phyloP scores from a whole-genome alignment of 1,140 invertebrate genomes.

The Drosophila tropicalis region DNA sequence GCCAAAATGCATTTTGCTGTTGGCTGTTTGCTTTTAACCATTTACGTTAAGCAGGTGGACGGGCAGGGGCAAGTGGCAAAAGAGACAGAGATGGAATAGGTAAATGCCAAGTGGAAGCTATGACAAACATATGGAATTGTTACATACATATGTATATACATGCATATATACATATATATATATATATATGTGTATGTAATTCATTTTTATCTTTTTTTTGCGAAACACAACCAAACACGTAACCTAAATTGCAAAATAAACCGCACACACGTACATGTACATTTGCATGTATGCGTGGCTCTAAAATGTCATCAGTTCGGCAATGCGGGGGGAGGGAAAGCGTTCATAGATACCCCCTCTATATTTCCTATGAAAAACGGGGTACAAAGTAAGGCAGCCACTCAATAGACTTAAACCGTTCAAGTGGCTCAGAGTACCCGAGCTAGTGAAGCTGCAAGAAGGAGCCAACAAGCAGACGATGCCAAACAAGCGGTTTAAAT shows the following conservation, averaged over 20 bases:
- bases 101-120: constrained; percentile 1
- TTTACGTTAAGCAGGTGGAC: constrained; percentile 36
- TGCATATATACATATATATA: constrained; percentile 37
- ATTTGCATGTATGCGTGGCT: constrained; percentile 2
- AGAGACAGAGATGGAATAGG: neutral
- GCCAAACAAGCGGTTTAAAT: neutral
- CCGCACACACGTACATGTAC: constrained; percentile 51
- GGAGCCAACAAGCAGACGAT: constrained; percentile 16
- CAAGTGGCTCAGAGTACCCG: constrained; percentile 24
- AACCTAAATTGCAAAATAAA: constrained; percentile 75
- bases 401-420: constrained; percentile 64
- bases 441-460: neutral
- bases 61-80: neutral
- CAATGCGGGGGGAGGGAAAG: neutral
- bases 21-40: constrained; percentile 73
- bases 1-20: constrained; percentile 69
- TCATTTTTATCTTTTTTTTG: constrained; percentile 7
- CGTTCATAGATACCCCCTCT: too few species aligned
- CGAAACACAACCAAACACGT: constrained; percentile 61
- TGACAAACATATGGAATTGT: constrained; percentile 59
- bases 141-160: constrained; percentile 37
- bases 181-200: constrained; percentile 61
- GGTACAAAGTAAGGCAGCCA: constrained; percentile 19
- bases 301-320: neutral
- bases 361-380: neutral